Conservation (phyloP, 2,797 vertebrate genomes). For the Amphiprion clarkii region DNA sequence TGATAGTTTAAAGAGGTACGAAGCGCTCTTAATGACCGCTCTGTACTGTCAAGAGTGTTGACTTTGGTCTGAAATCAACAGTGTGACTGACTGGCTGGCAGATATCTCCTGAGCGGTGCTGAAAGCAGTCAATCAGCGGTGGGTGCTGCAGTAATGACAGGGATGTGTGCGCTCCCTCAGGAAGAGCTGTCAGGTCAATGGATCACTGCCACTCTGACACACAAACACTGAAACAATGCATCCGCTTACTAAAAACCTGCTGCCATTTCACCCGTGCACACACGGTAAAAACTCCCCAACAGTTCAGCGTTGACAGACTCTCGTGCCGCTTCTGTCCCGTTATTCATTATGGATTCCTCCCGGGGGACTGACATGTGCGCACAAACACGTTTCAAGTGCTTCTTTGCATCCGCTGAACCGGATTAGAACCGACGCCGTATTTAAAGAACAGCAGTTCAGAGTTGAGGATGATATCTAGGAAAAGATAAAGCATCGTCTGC, state of each 20-base stretch:
- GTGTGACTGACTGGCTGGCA: constrained; percentile 68
- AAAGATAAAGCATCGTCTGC: constrained; percentile 28
- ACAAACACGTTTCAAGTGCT: constrained; percentile 50
- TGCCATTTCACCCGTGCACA: constrained; percentile 53
- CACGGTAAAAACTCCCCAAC: constrained; percentile 55
- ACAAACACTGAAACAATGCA: constrained; percentile 49
- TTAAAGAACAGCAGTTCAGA: constrained; percentile 58
- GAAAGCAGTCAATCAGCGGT: constrained; percentile 83
- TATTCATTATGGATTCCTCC: constrained; percentile 59
- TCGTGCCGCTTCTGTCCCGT: constrained; percentile 45
- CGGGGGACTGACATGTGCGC: constrained; percentile 46
- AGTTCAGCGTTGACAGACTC: constrained; percentile 67
- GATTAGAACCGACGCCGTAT: constrained; percentile 53
- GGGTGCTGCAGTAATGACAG: constrained; percentile 77
- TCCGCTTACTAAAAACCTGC: constrained; percentile 58
- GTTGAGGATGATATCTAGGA: constrained; percentile 38
- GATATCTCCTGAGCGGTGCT: constrained; percentile 70
- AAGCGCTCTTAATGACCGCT: constrained; percentile 50
- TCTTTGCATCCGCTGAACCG: constrained; percentile 44
- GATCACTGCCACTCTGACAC: constrained; percentile 77
- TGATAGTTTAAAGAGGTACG: constrained; percentile 53
- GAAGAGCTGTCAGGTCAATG: constrained; percentile 86
- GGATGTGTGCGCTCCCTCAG: constrained; percentile 81
- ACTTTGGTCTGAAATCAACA: constrained; percentile 68
- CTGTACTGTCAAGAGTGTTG: constrained; percentile 54